These are phyloP conservation scores for Odontomyia ornata DNA, from an alignment of 2,888 invertebrate species.

Conservation along the genomic window DNA sequence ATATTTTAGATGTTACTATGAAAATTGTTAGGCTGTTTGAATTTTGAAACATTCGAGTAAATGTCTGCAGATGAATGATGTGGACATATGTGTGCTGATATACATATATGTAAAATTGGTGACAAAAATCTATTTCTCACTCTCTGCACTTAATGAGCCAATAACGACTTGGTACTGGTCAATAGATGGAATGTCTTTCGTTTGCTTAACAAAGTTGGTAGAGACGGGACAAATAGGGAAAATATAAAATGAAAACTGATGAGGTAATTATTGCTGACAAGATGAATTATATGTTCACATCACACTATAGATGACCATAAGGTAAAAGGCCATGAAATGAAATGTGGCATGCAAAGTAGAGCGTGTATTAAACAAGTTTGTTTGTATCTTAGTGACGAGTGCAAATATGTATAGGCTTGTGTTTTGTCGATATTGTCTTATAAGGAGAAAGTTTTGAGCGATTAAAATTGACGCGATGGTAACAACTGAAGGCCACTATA, in stretches of 20 bases:
- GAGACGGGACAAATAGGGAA: not conserved
- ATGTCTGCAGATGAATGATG: not conserved
- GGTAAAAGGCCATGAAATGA: not conserved
- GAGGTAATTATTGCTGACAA: slow-evolving; percentile 1
- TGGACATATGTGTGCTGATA: not conserved
- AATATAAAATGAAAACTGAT: slow-evolving; percentile 5
- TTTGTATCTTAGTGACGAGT: not conserved
- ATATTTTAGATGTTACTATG: not conserved
- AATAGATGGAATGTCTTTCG: no score
- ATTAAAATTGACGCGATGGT: no score
- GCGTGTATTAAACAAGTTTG: not conserved
- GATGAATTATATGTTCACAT: not conserved
- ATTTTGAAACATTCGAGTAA: slow-evolving; percentile 14
- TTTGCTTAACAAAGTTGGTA: not conserved
- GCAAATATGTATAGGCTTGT: not conserved
- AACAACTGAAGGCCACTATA: no score
- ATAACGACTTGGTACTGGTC: no score
- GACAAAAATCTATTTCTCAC: no score
- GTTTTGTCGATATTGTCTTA: not conserved
- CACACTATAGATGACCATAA: not conserved
- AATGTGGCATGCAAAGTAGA: not conserved
- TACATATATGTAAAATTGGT: not conserved
- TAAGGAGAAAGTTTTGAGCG: not conserved
- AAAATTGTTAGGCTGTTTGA: not conserved
- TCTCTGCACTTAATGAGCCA: no score